These are phyloP conservation scores for Perccottus glenii DNA, from an alignment of 2,113 vertebrate species.

Conservation along the genomic window DNA sequence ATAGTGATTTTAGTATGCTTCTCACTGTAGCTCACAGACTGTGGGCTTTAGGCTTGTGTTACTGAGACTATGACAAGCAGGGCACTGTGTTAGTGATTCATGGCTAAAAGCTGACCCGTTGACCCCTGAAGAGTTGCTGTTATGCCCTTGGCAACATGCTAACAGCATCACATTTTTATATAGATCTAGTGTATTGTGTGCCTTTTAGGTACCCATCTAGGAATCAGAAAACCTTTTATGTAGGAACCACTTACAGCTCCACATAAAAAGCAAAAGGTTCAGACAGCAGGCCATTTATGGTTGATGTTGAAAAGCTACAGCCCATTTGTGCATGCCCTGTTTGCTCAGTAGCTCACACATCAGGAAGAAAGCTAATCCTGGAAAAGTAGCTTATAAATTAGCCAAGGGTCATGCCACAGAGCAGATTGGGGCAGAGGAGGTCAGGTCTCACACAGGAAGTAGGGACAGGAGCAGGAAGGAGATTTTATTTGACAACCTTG, in stretches of 20 bases:
- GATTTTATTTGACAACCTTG: conserved; percentile 24
- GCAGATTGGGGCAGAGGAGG: conserved; percentile 62
- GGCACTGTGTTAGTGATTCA: conserved; percentile 21
- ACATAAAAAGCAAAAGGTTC: conserved; percentile 16
- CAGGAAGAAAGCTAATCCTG: conserved; percentile 75
- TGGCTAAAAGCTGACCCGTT: conserved; percentile 5
- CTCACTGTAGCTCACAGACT: conserved; percentile 28
- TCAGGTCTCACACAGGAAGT: conserved; percentile 51
- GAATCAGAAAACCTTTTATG: background rate
- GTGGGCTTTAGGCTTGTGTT: conserved; percentile 42
- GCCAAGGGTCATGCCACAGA: conserved; percentile 64
- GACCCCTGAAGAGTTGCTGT: conserved; percentile 5
- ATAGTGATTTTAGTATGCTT: conserved; percentile 18
- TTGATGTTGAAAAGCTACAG: conserved; percentile 39
- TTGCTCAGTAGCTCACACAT: conserved; percentile 54
- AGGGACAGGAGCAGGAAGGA: conserved; percentile 15
- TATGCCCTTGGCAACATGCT: conserved; percentile 6
- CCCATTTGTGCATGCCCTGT: conserved; percentile 45
- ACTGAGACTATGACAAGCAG: conserved; percentile 35
- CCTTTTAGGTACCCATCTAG: background rate
- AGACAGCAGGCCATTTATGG: conserved; percentile 37
- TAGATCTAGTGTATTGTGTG: background rate
- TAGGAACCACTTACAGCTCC: conserved; percentile 7
- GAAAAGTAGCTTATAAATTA: conserved; percentile 82
- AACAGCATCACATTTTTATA: background rate